Evolutionary conservation across 2,888 invertebrate species (phyloP), one percentile per base, ranked within the genome.

Genomic region (Meganola albula): DNA sequence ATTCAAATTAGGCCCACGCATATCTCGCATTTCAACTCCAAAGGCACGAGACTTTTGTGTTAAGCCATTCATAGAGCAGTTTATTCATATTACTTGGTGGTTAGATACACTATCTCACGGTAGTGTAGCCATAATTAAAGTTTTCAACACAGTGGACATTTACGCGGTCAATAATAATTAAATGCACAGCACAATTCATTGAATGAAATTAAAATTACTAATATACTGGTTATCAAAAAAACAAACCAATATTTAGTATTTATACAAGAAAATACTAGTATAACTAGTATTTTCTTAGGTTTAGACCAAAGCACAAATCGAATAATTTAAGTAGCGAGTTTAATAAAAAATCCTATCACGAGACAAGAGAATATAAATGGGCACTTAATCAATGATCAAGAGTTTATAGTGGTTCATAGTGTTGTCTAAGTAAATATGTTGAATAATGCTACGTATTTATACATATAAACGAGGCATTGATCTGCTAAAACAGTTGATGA

Each of bases 181-280:
- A n/a, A n/a, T n/a, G n/a, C n/a, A n/a, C n/a, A n/a, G n/a, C n/a
- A n/a, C n/a, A n/a, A n/a, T n/a, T n/a, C n/a, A n/a, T n/a, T n/a
- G n/a, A n/a, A 66, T 63, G 58, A 62, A 67, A 65, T 61, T 61
- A 61, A 72, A 71, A 74, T 71, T 71, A 70, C 64, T 46, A 73
- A 68, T 74, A 73, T 72, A 74, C 70, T 65, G 63, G 73, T 75
- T 75, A 77, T 75, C 73, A 73, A 67, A 64, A 20, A 16, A 16
- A 16, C 4, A 16, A 16, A 16, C 6, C 16, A 5, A 6, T 5
- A 5, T 5, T 20, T 7, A 3, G 20, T 5, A 20, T 20, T 20
- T 7, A 20, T 20, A n/a, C 20, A 20, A 20, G 8, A 20, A n/a
- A n/a, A n/a, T n/a, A n/a, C n/a, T n/a, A n/a, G n/a, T n/a, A n/a